A percentile compares a stretch with the other conserved stretches of the same genome.
Conservation (phyloP, 1,140 invertebrate genomes). For the Oedothorax gibbosus region DNA sequence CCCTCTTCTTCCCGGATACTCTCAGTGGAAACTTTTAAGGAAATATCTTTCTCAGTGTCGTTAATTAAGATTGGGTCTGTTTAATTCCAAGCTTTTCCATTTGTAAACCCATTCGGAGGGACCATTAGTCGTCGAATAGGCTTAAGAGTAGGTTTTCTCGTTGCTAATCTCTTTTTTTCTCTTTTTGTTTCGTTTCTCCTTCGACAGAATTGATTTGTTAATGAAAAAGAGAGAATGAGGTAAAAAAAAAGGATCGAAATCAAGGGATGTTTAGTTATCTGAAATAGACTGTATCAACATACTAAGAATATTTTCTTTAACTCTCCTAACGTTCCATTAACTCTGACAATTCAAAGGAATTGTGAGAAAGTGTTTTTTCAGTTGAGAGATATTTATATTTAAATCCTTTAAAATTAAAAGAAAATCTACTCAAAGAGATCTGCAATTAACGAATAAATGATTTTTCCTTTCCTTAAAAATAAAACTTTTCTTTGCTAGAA, state of each 20-base stretch:
- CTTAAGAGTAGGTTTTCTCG: background rate
- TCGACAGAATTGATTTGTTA: constrained; percentile 4
- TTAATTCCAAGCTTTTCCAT: constrained; percentile 49
- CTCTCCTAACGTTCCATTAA: too few relatives aligned
- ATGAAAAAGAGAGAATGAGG: constrained; percentile 4
- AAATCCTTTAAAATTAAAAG: too few relatives aligned
- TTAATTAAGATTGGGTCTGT: constrained; percentile 55
- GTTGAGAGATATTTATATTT: too few relatives aligned
- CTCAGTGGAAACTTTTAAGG: constrained; percentile 39
- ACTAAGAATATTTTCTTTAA: too few relatives aligned
- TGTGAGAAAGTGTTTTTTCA: too few relatives aligned
- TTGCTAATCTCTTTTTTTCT: background rate
- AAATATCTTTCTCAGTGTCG: constrained; percentile 20
- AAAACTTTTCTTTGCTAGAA: too few relatives aligned
- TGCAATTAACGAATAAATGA: too few relatives aligned
- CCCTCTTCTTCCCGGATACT: background rate
- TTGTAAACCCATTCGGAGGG: constrained; percentile 33
- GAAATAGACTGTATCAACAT: too few relatives aligned
- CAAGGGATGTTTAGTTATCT: too few relatives aligned
- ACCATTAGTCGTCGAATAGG: constrained; percentile 30
- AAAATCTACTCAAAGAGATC: too few relatives aligned
- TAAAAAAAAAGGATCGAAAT: background rate
- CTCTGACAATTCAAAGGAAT: too few relatives aligned
- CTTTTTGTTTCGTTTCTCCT: background rate
- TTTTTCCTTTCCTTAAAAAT: too few relatives aligned